Evolutionary conservation across 2,113 vertebrate species (phyloP).

Genomic region (Psilopsiagon aymara): DNA sequence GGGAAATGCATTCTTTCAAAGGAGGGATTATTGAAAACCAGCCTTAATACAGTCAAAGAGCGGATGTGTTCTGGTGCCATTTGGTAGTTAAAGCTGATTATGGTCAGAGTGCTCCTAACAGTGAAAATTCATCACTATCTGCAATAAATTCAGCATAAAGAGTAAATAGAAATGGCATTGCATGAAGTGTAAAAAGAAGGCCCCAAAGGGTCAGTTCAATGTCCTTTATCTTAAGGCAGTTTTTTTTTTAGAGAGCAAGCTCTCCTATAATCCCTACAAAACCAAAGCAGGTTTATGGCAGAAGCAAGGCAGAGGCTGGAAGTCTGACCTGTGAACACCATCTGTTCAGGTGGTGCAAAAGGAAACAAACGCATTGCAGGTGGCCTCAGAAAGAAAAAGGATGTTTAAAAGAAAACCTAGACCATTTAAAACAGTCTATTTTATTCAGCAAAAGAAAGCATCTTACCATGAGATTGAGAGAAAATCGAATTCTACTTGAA

Average conservation of each 20-base stretch:
- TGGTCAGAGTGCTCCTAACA: background rate
- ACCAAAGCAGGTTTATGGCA: background rate
- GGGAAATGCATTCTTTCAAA: background rate
- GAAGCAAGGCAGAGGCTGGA: background rate
- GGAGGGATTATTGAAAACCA: background rate
- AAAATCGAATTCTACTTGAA: background rate
- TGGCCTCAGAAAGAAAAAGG: background rate
- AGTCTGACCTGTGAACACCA: background rate
- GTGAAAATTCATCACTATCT: background rate
- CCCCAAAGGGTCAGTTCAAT: background rate
- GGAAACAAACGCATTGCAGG: background rate
- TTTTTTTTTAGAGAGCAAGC: background rate
- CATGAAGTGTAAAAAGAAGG: background rate
- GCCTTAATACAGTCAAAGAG: background rate
- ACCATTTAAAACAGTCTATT: background rate
- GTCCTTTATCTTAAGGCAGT: background rate
- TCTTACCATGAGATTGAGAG: background rate
- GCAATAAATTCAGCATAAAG: background rate
- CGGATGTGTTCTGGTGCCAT: fast-evolving
- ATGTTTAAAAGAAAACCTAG: fast-evolving
- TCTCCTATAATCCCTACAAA: background rate
- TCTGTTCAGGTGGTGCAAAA: background rate
- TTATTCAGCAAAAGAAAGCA: background rate
- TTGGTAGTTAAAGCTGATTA: background rate
- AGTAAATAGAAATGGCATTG: background rate